A percentile compares a stretch with the other conserved stretches of the same genome.
Conservation (phyloP, 2,797 vertebrate species). For the Scomberomorus guttatus region DNA sequence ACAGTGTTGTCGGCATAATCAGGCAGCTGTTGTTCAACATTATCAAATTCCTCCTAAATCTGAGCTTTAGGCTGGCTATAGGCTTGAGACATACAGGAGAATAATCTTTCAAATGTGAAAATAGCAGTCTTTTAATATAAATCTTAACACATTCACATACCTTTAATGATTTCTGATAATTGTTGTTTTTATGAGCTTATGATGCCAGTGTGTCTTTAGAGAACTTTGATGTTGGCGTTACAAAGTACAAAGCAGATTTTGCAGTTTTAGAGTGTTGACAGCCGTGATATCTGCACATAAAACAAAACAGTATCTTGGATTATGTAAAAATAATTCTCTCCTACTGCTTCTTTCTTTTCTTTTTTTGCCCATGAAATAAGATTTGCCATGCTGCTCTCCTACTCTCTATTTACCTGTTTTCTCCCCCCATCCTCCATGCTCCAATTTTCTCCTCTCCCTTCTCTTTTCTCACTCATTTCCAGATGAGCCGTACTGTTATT, state of each 20-base stretch:
- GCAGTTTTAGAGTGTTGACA: too few relatives aligned
- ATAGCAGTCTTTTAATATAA: background rate
- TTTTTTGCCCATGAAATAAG: background rate
- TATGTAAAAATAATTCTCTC: too few relatives aligned
- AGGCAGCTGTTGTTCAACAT: background rate
- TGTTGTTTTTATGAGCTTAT: too few relatives aligned
- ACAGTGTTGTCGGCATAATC: background rate
- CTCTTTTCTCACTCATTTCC: background rate
- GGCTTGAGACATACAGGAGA: background rate
- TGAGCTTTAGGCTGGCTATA: too few relatives aligned
- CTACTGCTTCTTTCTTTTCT: background rate
- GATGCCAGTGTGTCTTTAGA: background rate
- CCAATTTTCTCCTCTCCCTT: background rate
- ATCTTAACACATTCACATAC: too few relatives aligned
- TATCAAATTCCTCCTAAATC: too few relatives aligned
- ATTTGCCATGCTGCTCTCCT: background rate
- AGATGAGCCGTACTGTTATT: conserved; percentile 4
- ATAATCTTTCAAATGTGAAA: background rate
- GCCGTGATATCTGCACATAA: background rate
- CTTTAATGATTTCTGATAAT: too few relatives aligned
- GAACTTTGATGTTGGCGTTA: background rate
- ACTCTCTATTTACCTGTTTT: background rate
- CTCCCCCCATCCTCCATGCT: background rate
- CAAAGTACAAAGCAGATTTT: background rate
- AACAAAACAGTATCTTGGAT: background rate